Evolutionary conservation across 1,140 invertebrate genomes (phyloP), one percentile per base, ranked within the genome.

Genomic region (Polypedilum vanderplanki): DNA sequence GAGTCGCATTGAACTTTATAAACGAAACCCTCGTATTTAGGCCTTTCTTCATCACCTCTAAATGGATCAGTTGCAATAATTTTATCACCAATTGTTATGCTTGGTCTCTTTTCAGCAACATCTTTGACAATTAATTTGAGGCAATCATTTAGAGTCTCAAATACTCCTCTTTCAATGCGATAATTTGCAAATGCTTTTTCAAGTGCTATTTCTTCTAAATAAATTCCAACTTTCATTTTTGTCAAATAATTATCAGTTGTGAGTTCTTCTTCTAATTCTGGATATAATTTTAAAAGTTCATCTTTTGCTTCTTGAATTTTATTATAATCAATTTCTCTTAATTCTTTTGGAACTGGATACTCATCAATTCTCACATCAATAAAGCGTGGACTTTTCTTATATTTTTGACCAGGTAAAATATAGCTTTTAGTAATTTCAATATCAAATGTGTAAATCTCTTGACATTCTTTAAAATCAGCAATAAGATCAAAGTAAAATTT

Each of bases 51-150:
- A 77, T 70, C 10, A 8, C 17, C 7, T 70, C 9, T 7, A 78
- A 81, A 85, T 41, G 84, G 82, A 79, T 87, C 85, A 74, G 83
- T 84, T 0, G 87, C 87, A 40, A 90, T 84, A 17, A 91, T 88
- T 81, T 83, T 86, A 81, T 98, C 95, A 0, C 94, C 93, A 73
- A 89, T 79, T 46, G 96, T 85, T 8, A 98, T 80, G 1, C 93
- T 95, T 2, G 95, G 96, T 73, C 95, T 86, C 77, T 88, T 90
- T 82, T 97, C 95, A 74, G 88, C 85, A 9, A 97, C 83, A 75
- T 93, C 93, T 73, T 90, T 89, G 41, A 97, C 90, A 80, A 89
- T 85, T 74, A 97, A 81, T 10, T 85, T 83, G 5, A 97, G 82
- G 84, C 85, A 95, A 76, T 93, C 90, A 9, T 87, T 87, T 77